Evolutionary conservation across 2,113 vertebrate species (phyloP), one percentile per base, ranked within the genome.

Genomic region (Bubo scandiacus): DNA sequence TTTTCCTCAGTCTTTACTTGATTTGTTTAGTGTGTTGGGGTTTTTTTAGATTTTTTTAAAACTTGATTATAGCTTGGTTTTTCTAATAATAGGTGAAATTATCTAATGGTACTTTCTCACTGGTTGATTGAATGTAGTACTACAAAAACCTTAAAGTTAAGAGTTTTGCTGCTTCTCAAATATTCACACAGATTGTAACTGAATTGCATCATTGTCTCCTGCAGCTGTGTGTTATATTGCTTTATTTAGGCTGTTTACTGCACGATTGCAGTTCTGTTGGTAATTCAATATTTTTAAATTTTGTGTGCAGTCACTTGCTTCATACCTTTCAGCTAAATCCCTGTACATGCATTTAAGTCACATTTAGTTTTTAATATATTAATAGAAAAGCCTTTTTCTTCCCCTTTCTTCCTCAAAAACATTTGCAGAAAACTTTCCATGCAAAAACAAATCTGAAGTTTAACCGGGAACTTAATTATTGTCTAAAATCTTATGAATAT

Each of bases 111-210:
- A 90, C 62, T 90, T 97, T 97, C 92, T 94, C 71, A 96, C 49
- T 40, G 66, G 26, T 61, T 97, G 90, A 91, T 82, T 95, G 66
- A 90, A 79, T 40, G n/a, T 77, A 86, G 82, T 85, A 80, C 92
- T 86, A n/a, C 62, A 91, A 95, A 95, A 70, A 85, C 55, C 54
- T 88, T 89, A 57, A 78, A 85, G 78, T 89, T 52, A 59, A 88
- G 83, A 58, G 29, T 52, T 94, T 79, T 70, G 63, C 81, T 96
- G 85, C 94, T 96, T 79, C 95, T 97, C 94, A 70, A 91, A 92
- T 95, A 81, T 96, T 97, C 88, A 95, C 94, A 73, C 88, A 89
- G 88, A 91, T 85, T 85, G 68, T 96, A 92, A 95, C 82, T 97
- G 94, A 87, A 92, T 92, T 88, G 83, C 87, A 82, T 95, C 62